Conservation (phyloP, 2,888 invertebrate genomes). For the Agonopterix alstromeriana region DNA sequence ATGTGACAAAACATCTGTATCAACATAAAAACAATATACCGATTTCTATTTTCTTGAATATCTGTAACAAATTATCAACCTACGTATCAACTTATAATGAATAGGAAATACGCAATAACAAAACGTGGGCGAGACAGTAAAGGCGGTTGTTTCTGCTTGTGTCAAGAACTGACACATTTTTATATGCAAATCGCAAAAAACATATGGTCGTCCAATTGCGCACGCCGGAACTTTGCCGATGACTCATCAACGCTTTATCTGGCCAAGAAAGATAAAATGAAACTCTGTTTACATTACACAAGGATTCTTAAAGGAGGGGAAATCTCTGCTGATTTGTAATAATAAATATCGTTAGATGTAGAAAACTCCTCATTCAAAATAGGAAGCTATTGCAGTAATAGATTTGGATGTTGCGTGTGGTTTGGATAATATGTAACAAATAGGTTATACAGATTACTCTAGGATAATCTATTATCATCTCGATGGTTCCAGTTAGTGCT, state of each 20-base stretch:
- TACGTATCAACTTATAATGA: neutral
- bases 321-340: neutral
- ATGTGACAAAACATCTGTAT: no score
- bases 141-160: constrained; percentile 14
- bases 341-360: no score
- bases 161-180: constrained; percentile 44
- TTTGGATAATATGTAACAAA: no score
- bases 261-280: constrained; percentile 50
- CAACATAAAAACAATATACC: no score
- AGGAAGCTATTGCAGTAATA: no score
- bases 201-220: constrained; percentile 61
- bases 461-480: no score
- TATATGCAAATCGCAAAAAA: constrained; percentile 49
- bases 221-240: constrained; percentile 53
- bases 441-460: no score
- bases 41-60: no score
- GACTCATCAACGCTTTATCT: constrained; percentile 58
- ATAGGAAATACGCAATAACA: neutral
- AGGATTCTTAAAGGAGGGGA: neutral
- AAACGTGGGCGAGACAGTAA: constrained; percentile 6
- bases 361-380: no score
- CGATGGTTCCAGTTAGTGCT: no score
- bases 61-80: no score
- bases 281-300: constrained; percentile 13
- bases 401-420: no score